phyloP scores from a whole-genome alignment of 2,113 vertebrate species.

The Ceyx cyanopectus region DNA sequence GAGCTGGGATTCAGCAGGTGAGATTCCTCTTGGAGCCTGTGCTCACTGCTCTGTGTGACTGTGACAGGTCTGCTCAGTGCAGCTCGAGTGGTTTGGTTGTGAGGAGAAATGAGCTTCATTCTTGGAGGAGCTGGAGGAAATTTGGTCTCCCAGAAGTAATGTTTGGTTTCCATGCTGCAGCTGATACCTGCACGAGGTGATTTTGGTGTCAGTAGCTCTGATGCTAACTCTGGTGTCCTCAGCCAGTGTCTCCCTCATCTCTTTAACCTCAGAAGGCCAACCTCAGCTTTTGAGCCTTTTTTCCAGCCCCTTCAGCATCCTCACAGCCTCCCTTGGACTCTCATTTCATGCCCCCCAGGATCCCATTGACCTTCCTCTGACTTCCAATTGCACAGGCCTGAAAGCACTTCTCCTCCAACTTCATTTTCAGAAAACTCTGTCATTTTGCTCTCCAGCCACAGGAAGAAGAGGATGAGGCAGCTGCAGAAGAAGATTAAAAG shows the following conservation, averaged over 20 bases:
- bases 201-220: not conserved
- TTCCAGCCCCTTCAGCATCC: too few species aligned
- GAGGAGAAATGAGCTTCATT: not conserved
- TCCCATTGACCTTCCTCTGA: not conserved
- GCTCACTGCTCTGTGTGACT: fast-evolving
- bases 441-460: constrained; percentile 79
- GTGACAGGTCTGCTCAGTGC: fast-evolving
- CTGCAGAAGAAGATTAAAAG: constrained; percentile 97
- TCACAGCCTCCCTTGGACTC: too few species aligned
- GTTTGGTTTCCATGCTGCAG: fast-evolving
- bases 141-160: not conserved
- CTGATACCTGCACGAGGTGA: fast-evolving
- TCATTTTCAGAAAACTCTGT: not conserved
- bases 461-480: constrained; percentile 97
- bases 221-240: not conserved
- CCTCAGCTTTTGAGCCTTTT: not conserved
- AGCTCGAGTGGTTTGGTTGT: fast-evolving
- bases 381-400: not conserved
- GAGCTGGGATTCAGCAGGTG: constrained; percentile 98
- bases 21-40: not conserved
- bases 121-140: not conserved
- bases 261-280: not conserved
- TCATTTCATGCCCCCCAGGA: too few species aligned
- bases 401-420: not conserved
- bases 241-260: not conserved